Evolutionary conservation across 1,140 invertebrate species (phyloP), one percentile per base, ranked within the genome.

Genomic region (Probaryconus sp.): DNA sequence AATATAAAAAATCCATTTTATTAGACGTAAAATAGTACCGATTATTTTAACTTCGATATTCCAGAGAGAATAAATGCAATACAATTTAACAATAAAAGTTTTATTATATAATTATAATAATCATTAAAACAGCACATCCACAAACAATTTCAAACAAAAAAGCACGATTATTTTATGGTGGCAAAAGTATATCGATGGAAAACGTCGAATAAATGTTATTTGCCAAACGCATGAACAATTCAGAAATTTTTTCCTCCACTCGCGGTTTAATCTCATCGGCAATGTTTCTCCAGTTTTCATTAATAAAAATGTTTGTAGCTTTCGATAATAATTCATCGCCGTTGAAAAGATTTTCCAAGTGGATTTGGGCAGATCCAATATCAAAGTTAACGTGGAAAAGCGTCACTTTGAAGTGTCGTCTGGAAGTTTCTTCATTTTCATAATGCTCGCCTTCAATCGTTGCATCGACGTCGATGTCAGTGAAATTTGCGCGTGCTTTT

Each of bases 321-420:
- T 91, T 88, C 5, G 83, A 90, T 26, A 94, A 79, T 16, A 90
- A 90, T 42, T 89, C 82, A 71, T 94, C 91, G 0, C 92, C 92
- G 64, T 92, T 91, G 73, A 94, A 93, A 0, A 94, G 83, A 85
- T 94, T 91, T 3, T 92, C 89, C 3, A 94, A 83, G 47, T 91
- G 83, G 45, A 93, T 87, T 3, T 85, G 84, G 0, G 91, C 91
- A 24, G 89, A 79, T 0, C 89, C 90, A 5, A 93, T 87, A 6
- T 91, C 86, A 68, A 93, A 92, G 45, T 90, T 88, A 0, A 93
- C 85, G 24, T 89, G 88, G 14, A 94, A 89, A n/a, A 91, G 88
- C 24, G 88, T 87, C 3, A 93, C 89, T 26, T 89, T 89, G 20
- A 91, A 89, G 71, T 91, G 90, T 3, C 45, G 89, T 81, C 53